Evolutionary conservation across 2,888 invertebrate genomes (phyloP), one percentile per base, ranked within the genome.

Genomic region (Matsumyia berberina): DNA sequence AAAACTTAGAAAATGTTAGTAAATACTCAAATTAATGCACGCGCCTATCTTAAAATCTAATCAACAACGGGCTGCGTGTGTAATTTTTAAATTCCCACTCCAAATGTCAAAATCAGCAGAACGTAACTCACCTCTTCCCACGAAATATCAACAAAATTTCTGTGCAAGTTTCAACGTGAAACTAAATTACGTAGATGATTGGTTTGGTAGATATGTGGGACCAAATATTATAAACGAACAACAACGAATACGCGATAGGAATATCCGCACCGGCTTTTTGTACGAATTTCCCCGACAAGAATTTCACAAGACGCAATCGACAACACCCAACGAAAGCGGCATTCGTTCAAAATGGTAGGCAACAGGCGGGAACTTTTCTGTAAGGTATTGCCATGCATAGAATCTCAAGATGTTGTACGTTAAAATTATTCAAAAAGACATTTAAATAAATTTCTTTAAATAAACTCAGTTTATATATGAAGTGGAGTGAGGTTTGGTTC

Each of bases 121-220:
- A 31, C 6, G 17, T 5, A 37, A 17, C 58, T 24, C 46, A 58
- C 70, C 35, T 46, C 12, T 11, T 17, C 24, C 24, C 24, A 1
- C 4, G 33, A 11, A 46, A 33, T 39, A 15, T 5, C 8, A 12
- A 19, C 60, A 44, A 62, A 42, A 12, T 57, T 46, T 2, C 1
- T 42, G 62, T 31, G 12, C 73, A 73, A 53, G 73, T 62, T 29
- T 17, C 5, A 42, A 62, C 62, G 49, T 42, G 73, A 62, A 72
- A 6, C 3, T 7, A 33, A 33, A 12, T 35, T 42, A 6, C 31
- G 5, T 9, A n/a, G n/a, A 7, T 1, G 8, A 49, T 11, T n/a
- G 35, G n/a, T n/a, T 11, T 0, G 7, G 4, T 24, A 33, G 2
- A n/a, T 19, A 44, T 31, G 11, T n/a, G n/a, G n/a, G n/a, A n/a